phyloP scores from a whole-genome alignment of 2,113 vertebrate genomes.

The Tapirus terrestris region DNA sequence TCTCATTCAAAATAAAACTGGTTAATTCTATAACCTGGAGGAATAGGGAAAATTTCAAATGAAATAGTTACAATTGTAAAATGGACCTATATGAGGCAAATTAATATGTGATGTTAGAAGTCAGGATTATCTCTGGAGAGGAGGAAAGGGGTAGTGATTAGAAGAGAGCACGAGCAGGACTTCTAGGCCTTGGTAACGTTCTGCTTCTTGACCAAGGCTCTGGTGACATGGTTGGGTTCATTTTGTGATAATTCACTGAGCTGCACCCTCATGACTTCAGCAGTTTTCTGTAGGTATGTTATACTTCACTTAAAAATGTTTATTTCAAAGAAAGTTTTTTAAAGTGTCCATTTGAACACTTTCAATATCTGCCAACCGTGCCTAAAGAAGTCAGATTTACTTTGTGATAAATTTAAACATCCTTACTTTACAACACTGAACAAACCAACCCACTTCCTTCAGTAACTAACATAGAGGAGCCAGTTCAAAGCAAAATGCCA shows the following conservation, averaged over 20 bases:
- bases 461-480: background rate
- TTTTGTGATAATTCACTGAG: background rate
- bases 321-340: background rate
- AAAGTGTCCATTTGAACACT: background rate
- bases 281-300: constrained; percentile 5
- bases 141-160: background rate
- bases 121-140: background rate
- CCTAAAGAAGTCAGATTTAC: background rate
- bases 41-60: constrained; percentile 9
- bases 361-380: constrained; percentile 4
- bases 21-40: background rate
- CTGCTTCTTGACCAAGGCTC: background rate
- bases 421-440: constrained; percentile 15
- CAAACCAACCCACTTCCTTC: background rate
- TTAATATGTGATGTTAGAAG: background rate
- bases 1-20: constrained; percentile 49
- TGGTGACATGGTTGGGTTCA: background rate
- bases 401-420: constrained; percentile 20
- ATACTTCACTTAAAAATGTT: constrained; percentile 36
- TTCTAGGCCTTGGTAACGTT: background rate
- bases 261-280: background rate
- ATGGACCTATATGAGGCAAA: background rate
- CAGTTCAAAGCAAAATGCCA: constrained; percentile 35
- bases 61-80: constrained; percentile 10
- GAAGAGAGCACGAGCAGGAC: background rate